Evolutionary conservation across 2,113 vertebrate species (phyloP).

Genomic region (Mystacornis crossleyi): DNA sequence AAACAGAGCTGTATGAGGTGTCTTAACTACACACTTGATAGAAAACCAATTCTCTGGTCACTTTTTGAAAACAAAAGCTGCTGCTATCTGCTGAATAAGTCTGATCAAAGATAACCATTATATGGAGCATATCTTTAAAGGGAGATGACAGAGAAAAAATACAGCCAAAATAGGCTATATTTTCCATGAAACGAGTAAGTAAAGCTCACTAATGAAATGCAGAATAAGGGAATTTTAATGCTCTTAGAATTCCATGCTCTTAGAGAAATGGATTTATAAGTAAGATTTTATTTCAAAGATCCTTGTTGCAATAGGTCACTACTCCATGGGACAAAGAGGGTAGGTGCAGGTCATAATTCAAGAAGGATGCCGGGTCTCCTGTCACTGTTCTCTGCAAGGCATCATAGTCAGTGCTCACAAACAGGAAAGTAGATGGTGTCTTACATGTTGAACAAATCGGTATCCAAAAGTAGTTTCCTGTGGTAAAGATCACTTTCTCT

Average conservation of each 20-base stretch:
- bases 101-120: constrained; percentile 54
- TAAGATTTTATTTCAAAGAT: not conserved
- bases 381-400: not conserved
- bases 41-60: constrained; percentile 68
- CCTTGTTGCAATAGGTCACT: not conserved
- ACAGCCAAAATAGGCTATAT: not conserved
- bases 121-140: not conserved
- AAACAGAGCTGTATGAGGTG: constrained; percentile 65
- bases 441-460: not conserved
- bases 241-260: not conserved
- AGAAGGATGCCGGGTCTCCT: not conserved
- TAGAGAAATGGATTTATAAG: not conserved
- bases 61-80: constrained; percentile 56
- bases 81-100: constrained; percentile 20
- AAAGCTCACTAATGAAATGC: not conserved
- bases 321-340: not conserved
- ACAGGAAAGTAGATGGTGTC: not conserved
- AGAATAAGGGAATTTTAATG: no score
- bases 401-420: not conserved
- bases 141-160: not conserved
- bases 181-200: not conserved
- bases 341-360: not conserved
- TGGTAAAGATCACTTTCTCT: not conserved
- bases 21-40: constrained; percentile 68
- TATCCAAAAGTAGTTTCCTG: not conserved